phyloP scores from a whole-genome alignment of 2,113 vertebrate species.

The Puma concolor region DNA sequence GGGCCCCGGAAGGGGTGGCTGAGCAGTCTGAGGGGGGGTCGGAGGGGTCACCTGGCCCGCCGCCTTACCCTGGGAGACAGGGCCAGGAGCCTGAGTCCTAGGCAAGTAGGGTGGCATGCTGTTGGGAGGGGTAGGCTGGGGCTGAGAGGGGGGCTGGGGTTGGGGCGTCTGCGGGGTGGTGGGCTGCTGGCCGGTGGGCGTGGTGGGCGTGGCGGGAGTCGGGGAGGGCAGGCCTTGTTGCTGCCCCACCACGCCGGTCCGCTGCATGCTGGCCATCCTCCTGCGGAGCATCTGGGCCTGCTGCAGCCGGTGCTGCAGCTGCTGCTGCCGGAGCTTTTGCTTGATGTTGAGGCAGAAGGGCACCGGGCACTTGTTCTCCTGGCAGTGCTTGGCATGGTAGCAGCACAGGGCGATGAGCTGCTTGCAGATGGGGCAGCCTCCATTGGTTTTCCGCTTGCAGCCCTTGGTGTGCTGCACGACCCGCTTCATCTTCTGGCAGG shows the following conservation, averaged over 20 bases:
- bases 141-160: constrained; percentile 87
- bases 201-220: constrained; percentile 92
- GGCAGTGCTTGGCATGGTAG: constrained; percentile 99
- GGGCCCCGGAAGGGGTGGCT: constrained; percentile 89
- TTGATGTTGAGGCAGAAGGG: constrained; percentile 99
- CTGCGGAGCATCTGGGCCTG: constrained; percentile 98
- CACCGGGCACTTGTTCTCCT: constrained; percentile 99
- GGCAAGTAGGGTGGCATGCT: constrained; percentile 86
- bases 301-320: constrained; percentile 97
- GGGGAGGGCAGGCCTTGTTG: constrained; percentile 94
- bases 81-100: constrained; percentile 84
- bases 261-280: constrained; percentile 98
- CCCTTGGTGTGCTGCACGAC: constrained; percentile 98
- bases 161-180: constrained; percentile 94
- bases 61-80: constrained; percentile 89
- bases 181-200: constrained; percentile 93
- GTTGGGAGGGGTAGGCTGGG: constrained; percentile 88
- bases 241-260: constrained; percentile 90
- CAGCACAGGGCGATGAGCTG: constrained; percentile 99
- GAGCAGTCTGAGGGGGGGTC: constrained; percentile 85
- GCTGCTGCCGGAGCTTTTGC: constrained; percentile 97
- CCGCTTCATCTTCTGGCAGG: constrained; percentile 99
- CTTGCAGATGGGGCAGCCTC: constrained; percentile 98
- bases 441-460: constrained; percentile 98
- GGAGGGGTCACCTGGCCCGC: constrained; percentile 88